Percentiles rank a stretch among this genome's conserved stretches.
Evolutionary conservation across 2,113 vertebrate genomes (phyloP).

Genomic region (Electrona antarctica): DNA sequence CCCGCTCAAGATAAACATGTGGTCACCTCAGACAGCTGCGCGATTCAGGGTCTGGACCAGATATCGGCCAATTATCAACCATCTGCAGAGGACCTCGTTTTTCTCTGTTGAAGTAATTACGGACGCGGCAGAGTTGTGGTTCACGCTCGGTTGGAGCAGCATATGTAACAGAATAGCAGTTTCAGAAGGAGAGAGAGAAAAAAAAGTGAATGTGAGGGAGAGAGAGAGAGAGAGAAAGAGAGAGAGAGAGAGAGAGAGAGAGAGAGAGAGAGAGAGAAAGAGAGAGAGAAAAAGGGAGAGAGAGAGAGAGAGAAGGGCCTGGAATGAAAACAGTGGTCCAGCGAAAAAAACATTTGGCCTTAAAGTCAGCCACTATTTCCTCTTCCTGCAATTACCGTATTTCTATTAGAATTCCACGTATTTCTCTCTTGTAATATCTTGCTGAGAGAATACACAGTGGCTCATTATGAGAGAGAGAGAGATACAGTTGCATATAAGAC

Average conservation of each 20-base stretch:
- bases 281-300: not conserved
- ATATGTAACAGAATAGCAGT: conserved; percentile 27
- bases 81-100: conserved; percentile 31
- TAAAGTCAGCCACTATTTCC: conserved; percentile 47
- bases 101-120: conserved; percentile 50
- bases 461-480: conserved; percentile 29
- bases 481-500: conserved; percentile 35
- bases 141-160: not conserved
- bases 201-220: conserved; percentile 3
- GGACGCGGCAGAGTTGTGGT: conserved; percentile 6
- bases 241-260: conserved; percentile 2
- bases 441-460: conserved; percentile 14
- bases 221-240: not conserved
- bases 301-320: conserved; percentile 6
- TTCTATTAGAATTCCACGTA: conserved; percentile 51
- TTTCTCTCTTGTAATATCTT: conserved; percentile 32
- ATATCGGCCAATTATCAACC: conserved; percentile 37
- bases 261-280: conserved; percentile 14
- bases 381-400: conserved; percentile 47
- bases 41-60: conserved; percentile 34
- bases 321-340: conserved; percentile 45
- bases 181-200: not conserved
- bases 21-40: conserved; percentile 41
- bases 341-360: conserved; percentile 52
- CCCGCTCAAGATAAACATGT: conserved; percentile 43